Percentiles rank a stretch among this genome's conserved stretches.
Evolutionary conservation across 2,888 invertebrate genomes (phyloP).

Genomic region (Entomobrya multifasciata): DNA sequence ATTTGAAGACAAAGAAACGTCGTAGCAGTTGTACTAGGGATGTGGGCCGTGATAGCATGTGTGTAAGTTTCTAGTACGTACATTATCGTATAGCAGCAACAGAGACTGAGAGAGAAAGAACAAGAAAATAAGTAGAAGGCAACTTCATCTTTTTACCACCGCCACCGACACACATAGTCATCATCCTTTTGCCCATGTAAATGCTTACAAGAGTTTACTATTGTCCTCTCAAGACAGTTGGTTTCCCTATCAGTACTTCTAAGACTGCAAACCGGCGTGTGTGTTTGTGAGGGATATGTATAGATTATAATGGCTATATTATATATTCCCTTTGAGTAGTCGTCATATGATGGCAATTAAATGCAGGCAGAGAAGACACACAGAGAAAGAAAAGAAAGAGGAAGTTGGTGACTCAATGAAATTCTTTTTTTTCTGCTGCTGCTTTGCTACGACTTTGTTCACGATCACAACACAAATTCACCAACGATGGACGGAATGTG

Average conservation of each 20-base stretch:
- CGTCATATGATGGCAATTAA: slow-evolving; percentile 56
- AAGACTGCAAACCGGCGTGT: too few species aligned
- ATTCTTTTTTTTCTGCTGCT: slow-evolving; percentile 1
- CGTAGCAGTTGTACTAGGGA: slow-evolving; percentile 12
- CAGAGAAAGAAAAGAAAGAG: background rate
- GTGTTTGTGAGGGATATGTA: background rate
- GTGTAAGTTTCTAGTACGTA: too few species aligned
- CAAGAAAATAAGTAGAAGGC: slow-evolving; percentile 8
- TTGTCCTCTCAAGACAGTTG: background rate
- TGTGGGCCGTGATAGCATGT: background rate
- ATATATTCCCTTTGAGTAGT: background rate
- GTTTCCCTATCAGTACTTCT: background rate
- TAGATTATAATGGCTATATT: background rate
- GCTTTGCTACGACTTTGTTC: background rate
- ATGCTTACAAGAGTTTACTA: background rate
- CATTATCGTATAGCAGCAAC: background rate
- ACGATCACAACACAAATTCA: slow-evolving; percentile 18
- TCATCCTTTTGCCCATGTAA: background rate
- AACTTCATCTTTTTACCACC: slow-evolving; percentile 54
- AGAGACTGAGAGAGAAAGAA: background rate
- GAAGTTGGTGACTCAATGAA: slow-evolving; percentile 43
- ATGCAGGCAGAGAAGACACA: slow-evolving; percentile 19
- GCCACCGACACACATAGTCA: background rate
- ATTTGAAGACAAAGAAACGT: slow-evolving; percentile 16
- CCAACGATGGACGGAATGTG: slow-evolving; percentile 20